Evolutionary conservation across 1,140 invertebrate genomes (phyloP), one percentile per base, ranked within the genome.

Genomic region (Drosophila sturtevanti): DNA sequence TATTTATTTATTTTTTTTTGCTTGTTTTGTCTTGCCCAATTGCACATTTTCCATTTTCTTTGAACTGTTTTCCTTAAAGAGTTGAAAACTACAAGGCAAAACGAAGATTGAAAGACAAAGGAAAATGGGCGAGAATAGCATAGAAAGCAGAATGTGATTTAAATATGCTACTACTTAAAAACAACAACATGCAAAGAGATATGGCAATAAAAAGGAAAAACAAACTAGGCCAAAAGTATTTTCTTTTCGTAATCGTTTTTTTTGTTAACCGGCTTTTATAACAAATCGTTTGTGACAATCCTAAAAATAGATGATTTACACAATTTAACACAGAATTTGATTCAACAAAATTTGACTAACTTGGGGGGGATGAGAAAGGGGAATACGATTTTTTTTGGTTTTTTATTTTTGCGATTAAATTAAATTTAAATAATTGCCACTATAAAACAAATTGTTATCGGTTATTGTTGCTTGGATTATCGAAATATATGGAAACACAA

Each of bases 21-120:
- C 7, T 38, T 38, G 4, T 38, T 3, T n/a, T 31, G 2, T 85
- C 85, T 73, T 80, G 82, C 81, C 81, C 72, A 79, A 81, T 85
- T 55, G 81, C 82, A 73, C 81, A 86, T 85, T 71, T 55, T 68
- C 41, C 1, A 16, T 44, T 44, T 44, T 44, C 38, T 11, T 65
- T 68, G 59, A 31, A 31, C 27, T 31, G 27, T 31, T 31, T 31
- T 31, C 27, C 27, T 68, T 75, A 65, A 76, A 87, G 82, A 87
- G 82, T 87, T 87, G 82, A 87, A 87, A 87, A 87, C 82, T 79
- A 87, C 82, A 77, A 77, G 75, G 84, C 82, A 79, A 38, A 41
- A 31, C 5, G n/a, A 48, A 62, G 48, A 63, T 76, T 61, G 61
- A 68, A 76, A 76, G 77, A 24, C 54, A 64, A 68, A 51, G 37